Conservation (phyloP, 2,113 vertebrate genomes). For the Xiphophorus maculatus region DNA sequence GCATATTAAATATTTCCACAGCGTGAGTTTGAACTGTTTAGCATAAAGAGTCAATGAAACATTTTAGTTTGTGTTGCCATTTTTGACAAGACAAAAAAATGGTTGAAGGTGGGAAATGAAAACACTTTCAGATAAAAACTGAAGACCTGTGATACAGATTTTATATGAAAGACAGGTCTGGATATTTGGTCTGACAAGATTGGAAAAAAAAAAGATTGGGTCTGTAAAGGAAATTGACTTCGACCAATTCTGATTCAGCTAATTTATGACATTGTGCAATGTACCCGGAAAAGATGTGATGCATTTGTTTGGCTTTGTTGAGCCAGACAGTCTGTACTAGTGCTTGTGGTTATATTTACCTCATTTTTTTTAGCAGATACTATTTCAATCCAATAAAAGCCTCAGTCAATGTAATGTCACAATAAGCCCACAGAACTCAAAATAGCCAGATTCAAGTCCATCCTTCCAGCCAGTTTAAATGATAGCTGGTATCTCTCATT, state of each 20-base stretch:
- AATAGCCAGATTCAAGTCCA: neutral
- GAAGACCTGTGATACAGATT: neutral
- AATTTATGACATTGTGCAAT: neutral
- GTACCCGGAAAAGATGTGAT: neutral
- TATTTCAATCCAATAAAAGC: conserved; percentile 1
- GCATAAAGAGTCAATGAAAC: neutral
- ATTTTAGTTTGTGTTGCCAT: neutral
- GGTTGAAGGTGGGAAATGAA: neutral
- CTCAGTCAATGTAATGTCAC: neutral
- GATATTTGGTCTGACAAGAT: neutral
- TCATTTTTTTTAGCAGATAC: neutral
- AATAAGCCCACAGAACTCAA: neutral
- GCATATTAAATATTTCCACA: neutral
- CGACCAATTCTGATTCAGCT: neutral
- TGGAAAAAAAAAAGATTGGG: neutral
- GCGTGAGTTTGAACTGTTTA: neutral
- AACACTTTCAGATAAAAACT: neutral
- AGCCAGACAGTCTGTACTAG: neutral
- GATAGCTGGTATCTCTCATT: neutral
- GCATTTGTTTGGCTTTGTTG: neutral
- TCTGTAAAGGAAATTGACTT: neutral
- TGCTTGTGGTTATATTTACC: neutral
- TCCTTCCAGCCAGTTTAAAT: neutral
- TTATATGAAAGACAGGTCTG: neutral
- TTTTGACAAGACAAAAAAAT: too few species aligned